Base-by-base conservation (phyloP, 2,797 vertebrate genomes). In the Spinibarbus caldwelli region DNA sequence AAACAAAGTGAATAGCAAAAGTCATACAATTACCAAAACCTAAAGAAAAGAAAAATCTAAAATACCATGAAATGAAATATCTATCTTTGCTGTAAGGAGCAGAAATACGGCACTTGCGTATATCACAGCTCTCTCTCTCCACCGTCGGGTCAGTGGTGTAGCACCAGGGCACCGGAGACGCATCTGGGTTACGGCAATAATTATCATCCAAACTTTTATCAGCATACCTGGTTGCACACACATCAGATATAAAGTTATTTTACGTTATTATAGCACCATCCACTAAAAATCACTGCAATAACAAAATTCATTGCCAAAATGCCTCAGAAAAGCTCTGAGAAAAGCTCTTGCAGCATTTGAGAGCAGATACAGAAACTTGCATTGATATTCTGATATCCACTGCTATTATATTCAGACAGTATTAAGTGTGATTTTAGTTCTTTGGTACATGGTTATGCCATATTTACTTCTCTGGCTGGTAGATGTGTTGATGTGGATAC, bases 181-280 rank as follows among this genome's bases (percentile, higher is more conserved):
- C 95, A 19, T 99, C 98, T 0, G 98, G 98, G 86, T 99, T 99
- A 71, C 98, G 97, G 86, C 98, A 99, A 88, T 98, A 99, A 93
- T 99, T 99, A 91, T 99, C 97, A 6, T 97, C 97, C 86, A 99
- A 91, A 77, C 95, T 96, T 92, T 97, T 98, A 89, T 99, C 97
- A 0, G 96, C 97, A 90, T 99, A 99, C 90, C 98, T 99, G 90
- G 9, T 47, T 84, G 83, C 7, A 66, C 81, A 85, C n/a, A 82
- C 19, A 89, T 14, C 26, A 71, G 17, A 6, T 7, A 59, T 17
- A 15, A 43, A 45, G 1, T 26, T 14, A 34, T 31, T 79, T 79
- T 4, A 47, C 57, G 14, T 47, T 2, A 47, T 47, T 34, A n/a
- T 5, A 36, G 15, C 62, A 80, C 29, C 29, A 21, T 19, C 36